These are phyloP conservation scores for Trichopria drosophilae DNA, from an alignment of 2,888 invertebrate species.

Conservation along the genomic window DNA sequence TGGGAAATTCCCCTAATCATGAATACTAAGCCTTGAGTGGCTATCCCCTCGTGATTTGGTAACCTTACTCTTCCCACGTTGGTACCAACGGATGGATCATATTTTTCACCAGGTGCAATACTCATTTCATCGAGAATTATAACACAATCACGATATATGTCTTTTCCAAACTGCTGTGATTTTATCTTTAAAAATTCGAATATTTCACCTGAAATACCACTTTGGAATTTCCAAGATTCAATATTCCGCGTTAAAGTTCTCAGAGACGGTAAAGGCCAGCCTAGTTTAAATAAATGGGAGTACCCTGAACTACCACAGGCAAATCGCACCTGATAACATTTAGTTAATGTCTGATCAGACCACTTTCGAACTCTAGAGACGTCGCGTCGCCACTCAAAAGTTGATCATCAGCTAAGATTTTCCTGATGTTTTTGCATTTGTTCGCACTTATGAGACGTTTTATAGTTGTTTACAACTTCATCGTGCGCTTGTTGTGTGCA, in stretches of 20 bases:
- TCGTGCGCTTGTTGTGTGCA: too few relatives aligned
- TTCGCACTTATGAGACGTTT: too few relatives aligned
- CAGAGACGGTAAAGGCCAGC: neutral
- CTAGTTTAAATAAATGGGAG: neutral
- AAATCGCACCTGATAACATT: too few relatives aligned
- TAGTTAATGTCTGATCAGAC: too few relatives aligned
- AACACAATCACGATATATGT: slow-evolving; percentile 25
- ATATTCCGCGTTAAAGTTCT: slow-evolving; percentile 18
- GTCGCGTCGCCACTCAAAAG: too few relatives aligned
- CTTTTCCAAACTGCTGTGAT: slow-evolving; percentile 4
- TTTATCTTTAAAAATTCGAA: slow-evolving; percentile 23
- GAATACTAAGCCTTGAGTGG: slow-evolving; percentile 41
- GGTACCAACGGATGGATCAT: slow-evolving; percentile 17
- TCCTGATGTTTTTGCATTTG: too few relatives aligned
- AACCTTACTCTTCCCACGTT: slow-evolving; percentile 16
- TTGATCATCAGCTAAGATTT: too few relatives aligned
- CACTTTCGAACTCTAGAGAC: too few relatives aligned
- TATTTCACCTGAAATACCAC: slow-evolving; percentile 25
- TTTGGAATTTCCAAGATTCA: slow-evolving; percentile 24
- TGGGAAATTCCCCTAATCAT: slow-evolving; percentile 40
- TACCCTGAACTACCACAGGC: slow-evolving; percentile 13
- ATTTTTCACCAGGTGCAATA: slow-evolving; percentile 15
- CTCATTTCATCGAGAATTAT: slow-evolving; percentile 33
- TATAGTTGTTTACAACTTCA: too few relatives aligned
- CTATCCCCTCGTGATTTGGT: slow-evolving; percentile 25